phyloP scores from a whole-genome alignment of 2,113 vertebrate species.

The Macrotus californicus region DNA sequence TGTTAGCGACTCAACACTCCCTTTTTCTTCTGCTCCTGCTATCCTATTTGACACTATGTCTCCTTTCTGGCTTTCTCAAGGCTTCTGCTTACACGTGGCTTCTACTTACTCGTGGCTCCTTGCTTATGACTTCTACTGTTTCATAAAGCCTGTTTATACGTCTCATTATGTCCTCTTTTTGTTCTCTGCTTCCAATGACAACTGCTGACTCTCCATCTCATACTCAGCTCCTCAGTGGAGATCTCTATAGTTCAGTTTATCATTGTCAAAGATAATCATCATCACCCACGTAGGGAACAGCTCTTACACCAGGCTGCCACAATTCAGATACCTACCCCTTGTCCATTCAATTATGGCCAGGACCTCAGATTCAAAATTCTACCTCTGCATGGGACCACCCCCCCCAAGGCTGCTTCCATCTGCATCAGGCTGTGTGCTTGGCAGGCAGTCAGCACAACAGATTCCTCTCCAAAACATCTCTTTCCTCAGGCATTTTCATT shows the following conservation, averaged over 20 bases:
- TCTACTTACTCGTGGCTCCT: neutral
- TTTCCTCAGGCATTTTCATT: conserved; percentile 50
- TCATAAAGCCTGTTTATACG: neutral
- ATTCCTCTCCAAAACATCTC: conserved; percentile 39
- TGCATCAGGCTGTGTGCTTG: conserved; percentile 5
- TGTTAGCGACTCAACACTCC: neutral
- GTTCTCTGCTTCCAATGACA: neutral
- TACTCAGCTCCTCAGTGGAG: neutral
- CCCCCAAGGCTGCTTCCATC: neutral
- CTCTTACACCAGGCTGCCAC: neutral
- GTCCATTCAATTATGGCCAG: neutral
- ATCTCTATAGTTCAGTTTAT: neutral
- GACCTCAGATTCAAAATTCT: conserved; percentile 30
- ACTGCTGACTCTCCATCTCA: neutral
- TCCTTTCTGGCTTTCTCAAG: neutral
- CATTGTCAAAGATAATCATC: conserved; percentile 27
- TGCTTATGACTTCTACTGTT: neutral
- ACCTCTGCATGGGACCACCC: neutral
- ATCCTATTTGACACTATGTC: neutral
- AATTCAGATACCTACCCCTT: neutral
- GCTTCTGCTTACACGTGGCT: neutral
- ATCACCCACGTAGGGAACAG: neutral
- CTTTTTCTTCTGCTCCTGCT: neutral
- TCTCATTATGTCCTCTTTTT: neutral
- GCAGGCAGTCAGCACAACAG: conserved; percentile 30